Percentiles rank a stretch among this genome's conserved stretches.
These are phyloP conservation scores for Pollachius pollachius DNA, from an alignment of 2,113 vertebrate species.

Conservation along the genomic window DNA sequence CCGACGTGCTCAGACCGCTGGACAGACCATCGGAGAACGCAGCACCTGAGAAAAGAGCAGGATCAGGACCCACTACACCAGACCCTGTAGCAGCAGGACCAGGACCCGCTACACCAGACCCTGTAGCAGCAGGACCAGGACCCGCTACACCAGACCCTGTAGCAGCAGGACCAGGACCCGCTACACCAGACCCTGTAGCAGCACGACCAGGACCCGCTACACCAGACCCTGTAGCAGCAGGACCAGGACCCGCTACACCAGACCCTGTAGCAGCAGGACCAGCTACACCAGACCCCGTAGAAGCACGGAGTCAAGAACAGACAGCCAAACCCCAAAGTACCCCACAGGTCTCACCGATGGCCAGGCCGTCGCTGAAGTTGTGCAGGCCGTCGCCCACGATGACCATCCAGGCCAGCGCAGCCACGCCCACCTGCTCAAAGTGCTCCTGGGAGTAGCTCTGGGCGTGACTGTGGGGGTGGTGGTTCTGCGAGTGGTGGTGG, in stretches of 20 bases:
- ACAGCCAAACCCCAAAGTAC: no score
- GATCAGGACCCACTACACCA: background rate
- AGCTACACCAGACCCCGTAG: no score
- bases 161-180: no score
- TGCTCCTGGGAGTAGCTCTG: conserved; percentile 91
- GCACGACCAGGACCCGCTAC: no score
- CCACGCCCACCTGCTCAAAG: conserved; percentile 89
- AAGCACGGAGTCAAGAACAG: no score
- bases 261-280: no score
- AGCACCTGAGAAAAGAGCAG: conserved; percentile 75
- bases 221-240: no score
- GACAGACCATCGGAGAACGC: conserved; percentile 94
- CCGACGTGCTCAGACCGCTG: conserved; percentile 94
- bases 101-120: no score
- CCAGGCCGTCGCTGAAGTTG: conserved; percentile 95
- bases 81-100: background rate
- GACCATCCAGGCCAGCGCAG: conserved; percentile 97
- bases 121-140: no score
- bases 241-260: no score
- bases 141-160: no score
- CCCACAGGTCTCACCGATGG: conserved; percentile 74
- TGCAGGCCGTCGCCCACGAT: conserved; percentile 97
- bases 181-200: no score
- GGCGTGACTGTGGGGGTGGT: conserved; percentile 93
- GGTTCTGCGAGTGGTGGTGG: conserved; percentile 97